Evolutionary conservation across 2,113 vertebrate species (phyloP), one percentile per base, ranked within the genome.

Genomic region (Catharus minimus): DNA sequence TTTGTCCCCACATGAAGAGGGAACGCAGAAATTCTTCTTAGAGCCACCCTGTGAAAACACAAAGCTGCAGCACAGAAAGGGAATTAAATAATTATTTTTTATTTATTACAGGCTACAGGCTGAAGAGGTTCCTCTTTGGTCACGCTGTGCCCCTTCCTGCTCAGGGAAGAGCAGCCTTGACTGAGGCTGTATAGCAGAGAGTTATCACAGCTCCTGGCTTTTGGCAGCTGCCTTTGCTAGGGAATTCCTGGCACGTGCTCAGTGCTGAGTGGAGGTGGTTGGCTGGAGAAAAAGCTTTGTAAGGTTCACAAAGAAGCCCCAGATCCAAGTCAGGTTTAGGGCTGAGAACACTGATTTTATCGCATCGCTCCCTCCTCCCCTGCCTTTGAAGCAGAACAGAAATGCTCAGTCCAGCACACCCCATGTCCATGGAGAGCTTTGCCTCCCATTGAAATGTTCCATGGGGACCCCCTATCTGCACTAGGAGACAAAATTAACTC

Each of bases 121-220:
- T 78, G 20, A 4, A 28, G n/a, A 28, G 30, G 26, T 5, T 50
- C 33, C 27, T 8, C 19, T 32, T 7, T 38, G 67, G 74, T 47
- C 67, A 57, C 0, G 0, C 57, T 2, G 5, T 13, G 26, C 14
- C 33, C 56, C 79, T 76, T 55, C 52, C 33, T 0, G 5, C 44
- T 0, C 0, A 0, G 33, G 32, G 19, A 47, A 33, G n/a, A 1
- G 2, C 43, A 23, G 67, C 3, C 5, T 27, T 64, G 50, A 3
- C 0, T 1, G 66, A 21, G 53, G 21, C 38, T 44, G 38, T 58
- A 56, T 26, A 57, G 65, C 76, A 41, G 21, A 28, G 22, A 27
- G 10, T 50, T 82, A 88, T 69, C 64, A 0, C 43, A 43, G 1
- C 56, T 74, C 30, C 0, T 5, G 60, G 44, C 7, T 56, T 82